A percentile compares a stretch with the other conserved stretches of the same genome.
Evolutionary conservation across 2,888 invertebrate species (phyloP).

Genomic region (Sminthurides aquaticus): DNA sequence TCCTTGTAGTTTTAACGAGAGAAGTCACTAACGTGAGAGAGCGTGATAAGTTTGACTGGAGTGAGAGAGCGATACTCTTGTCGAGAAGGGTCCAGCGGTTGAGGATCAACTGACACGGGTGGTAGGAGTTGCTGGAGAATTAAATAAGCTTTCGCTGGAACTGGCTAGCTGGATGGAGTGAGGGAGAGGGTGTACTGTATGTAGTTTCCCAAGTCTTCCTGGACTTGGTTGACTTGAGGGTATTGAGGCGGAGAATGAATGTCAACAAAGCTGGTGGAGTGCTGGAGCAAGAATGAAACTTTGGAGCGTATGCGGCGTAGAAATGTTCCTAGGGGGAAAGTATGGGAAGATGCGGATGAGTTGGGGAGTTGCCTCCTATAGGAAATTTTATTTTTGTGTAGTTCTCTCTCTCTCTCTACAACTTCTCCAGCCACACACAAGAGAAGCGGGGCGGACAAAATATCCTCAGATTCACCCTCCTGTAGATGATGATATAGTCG

Average conservation of each 20-base stretch:
- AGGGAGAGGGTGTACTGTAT: no score
- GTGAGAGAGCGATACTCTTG: not conserved
- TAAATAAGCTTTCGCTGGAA: not conserved
- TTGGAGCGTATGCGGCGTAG: constrained; percentile 15
- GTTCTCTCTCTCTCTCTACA: no score
- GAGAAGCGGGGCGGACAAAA: no score
- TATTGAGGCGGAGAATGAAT: constrained; percentile 33
- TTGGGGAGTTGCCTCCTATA: constrained; percentile 24
- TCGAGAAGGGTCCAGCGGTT: not conserved
- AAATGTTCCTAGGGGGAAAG: constrained; percentile 9
- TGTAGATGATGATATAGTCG: no score
- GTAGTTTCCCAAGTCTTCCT: no score
- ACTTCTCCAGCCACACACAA: no score
- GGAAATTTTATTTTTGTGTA: no score
- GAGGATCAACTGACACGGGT: not conserved
- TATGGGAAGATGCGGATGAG: constrained; percentile 21
- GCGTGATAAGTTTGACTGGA: no score
- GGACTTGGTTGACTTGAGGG: no score
- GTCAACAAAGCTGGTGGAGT: constrained; percentile 22
- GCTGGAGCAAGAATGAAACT: constrained; percentile 13
- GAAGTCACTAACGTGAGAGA: no score
- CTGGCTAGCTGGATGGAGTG: not conserved
- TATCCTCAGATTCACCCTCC: no score
- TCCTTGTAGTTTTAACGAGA: no score
- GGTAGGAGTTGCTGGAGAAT: not conserved